A percentile compares a stretch with the other conserved stretches of the same genome.
Evolutionary conservation across 2,113 vertebrate species (phyloP).

Genomic region (Nannospalax galili): DNA sequence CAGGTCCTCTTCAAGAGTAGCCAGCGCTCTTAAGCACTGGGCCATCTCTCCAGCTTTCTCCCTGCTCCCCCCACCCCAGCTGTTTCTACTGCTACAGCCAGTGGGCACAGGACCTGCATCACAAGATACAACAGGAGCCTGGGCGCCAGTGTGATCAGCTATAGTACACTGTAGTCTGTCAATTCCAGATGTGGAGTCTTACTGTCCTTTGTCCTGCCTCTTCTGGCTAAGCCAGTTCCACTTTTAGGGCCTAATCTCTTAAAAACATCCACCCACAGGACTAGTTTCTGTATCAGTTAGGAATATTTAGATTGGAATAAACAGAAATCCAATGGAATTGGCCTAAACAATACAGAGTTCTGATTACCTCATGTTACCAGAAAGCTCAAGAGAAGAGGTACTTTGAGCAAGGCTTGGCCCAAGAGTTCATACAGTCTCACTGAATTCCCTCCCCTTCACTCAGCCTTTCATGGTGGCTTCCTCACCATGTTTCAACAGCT

Average conservation of each 20-base stretch:
- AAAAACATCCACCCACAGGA: not conserved
- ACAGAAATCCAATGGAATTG: constrained; percentile 18
- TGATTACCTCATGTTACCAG: not conserved
- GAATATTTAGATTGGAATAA: not conserved
- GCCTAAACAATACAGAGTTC: not conserved
- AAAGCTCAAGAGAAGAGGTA: constrained; percentile 24
- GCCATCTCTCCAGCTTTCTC: too few relatives aligned
- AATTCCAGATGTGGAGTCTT: not conserved
- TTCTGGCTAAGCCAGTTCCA: constrained; percentile 4
- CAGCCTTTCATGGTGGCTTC: not conserved
- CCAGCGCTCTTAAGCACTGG: too few relatives aligned
- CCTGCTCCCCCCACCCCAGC: too few relatives aligned
- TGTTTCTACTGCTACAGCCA: not conserved
- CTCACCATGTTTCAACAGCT: not conserved
- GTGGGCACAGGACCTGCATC: not conserved
- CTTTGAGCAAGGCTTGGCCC: not conserved
- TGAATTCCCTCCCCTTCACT: not conserved
- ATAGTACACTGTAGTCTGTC: not conserved
- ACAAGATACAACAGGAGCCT: not conserved
- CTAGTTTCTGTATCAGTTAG: not conserved
- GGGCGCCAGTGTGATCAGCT: not conserved
- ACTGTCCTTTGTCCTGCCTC: not conserved
- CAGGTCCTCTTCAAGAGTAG: too few relatives aligned
- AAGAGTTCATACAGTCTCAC: not conserved
- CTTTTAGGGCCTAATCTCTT: not conserved